Evolutionary conservation across 2,797 vertebrate genomes (phyloP).

Genomic region (Rhinoraja longicauda): DNA sequence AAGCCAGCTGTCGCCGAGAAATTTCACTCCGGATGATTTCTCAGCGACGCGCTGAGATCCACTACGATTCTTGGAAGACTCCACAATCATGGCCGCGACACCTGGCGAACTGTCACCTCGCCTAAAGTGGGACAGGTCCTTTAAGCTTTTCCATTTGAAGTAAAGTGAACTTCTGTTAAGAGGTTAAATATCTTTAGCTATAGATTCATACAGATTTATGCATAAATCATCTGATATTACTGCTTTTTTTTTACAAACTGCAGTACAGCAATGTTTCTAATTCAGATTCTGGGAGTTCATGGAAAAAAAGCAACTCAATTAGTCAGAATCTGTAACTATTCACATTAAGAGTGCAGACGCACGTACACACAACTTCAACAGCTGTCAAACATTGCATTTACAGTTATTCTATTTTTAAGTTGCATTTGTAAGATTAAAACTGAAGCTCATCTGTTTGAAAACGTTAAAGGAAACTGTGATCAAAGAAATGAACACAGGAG

Average conservation of each 20-base stretch:
- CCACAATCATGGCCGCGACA: no score
- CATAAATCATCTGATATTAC: neutral
- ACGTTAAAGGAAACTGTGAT: neutral
- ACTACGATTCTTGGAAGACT: no score
- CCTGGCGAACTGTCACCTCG: no score
- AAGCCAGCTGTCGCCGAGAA: no score
- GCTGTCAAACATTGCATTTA: constrained; percentile 12
- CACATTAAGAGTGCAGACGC: neutral
- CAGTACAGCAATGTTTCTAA: neutral
- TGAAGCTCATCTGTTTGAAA: neutral
- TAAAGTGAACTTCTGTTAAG: neutral
- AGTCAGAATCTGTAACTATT: neutral
- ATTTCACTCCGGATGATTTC: no score
- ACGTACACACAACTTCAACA: neutral
- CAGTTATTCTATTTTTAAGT: constrained; percentile 8
- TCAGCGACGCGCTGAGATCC: no score
- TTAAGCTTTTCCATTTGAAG: neutral
- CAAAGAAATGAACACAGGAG: constrained; percentile 27
- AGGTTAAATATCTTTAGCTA: neutral
- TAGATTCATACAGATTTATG: neutral
- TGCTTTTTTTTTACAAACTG: neutral
- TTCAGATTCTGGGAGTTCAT: neutral
- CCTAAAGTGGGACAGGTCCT: no score
- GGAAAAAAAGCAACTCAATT: neutral
- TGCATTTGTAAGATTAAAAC: constrained; percentile 7